These are phyloP conservation scores for Procapra przewalskii DNA, from an alignment of 2,113 vertebrate genomes.

Conservation along the genomic window DNA sequence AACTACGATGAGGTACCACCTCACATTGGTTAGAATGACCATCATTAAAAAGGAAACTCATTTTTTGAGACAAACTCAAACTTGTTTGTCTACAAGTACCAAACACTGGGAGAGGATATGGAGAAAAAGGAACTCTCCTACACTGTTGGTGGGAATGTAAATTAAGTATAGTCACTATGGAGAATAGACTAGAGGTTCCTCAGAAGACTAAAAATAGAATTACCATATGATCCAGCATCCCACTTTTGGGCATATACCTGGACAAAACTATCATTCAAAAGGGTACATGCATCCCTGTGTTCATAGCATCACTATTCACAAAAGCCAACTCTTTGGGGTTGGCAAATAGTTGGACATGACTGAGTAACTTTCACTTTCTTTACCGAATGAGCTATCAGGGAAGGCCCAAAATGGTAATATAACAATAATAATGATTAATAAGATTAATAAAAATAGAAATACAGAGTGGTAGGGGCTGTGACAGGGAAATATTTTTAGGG, in stretches of 20 bases:
- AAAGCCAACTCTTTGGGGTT: background rate
- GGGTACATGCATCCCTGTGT: background rate
- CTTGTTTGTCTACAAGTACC: background rate
- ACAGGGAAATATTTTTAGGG: background rate
- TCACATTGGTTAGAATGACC: background rate
- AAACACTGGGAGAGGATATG: background rate
- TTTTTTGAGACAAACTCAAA: background rate
- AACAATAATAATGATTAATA: background rate
- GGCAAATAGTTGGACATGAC: background rate
- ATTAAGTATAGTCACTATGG: background rate
- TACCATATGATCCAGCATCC: background rate
- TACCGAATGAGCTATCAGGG: background rate
- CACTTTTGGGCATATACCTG: background rate
- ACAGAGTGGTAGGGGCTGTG: background rate
- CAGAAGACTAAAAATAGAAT: background rate
- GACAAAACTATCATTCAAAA: background rate
- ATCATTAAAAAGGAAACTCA: background rate
- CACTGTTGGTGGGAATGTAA: background rate
- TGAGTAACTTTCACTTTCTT: background rate
- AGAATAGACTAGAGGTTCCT: background rate
- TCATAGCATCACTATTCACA: background rate
- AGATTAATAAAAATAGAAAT: background rate
- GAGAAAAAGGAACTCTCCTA: background rate
- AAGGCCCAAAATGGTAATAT: background rate
- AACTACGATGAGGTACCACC: background rate